A percentile compares a stretch with the other conserved stretches of the same genome.
Conservation (phyloP, 2,113 vertebrate genomes). For the Campylomormyrus numenius region DNA sequence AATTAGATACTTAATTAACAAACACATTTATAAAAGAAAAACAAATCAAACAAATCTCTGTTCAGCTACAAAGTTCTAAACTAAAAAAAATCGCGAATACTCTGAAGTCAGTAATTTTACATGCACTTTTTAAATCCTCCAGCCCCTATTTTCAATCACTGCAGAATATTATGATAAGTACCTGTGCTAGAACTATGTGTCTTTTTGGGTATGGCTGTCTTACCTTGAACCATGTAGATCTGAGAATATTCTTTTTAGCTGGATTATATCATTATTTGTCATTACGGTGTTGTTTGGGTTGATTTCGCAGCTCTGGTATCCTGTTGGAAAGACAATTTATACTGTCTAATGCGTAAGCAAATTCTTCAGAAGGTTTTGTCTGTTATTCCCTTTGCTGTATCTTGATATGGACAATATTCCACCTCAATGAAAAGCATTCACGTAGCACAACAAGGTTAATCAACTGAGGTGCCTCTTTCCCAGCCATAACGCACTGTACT, state of each 20-base stretch:
- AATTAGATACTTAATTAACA: constrained; percentile 33
- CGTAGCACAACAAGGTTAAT: not conserved
- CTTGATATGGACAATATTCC: not conserved
- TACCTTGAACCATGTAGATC: not conserved
- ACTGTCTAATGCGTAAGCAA: not conserved
- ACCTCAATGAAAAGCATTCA: not conserved
- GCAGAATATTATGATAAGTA: not conserved
- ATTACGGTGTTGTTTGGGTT: not conserved
- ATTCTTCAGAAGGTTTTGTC: not conserved
- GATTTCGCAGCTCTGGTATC: not conserved
- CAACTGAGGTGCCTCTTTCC: not conserved
- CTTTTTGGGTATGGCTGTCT: not conserved
- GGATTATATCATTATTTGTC: not conserved
- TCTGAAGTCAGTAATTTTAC: not conserved
- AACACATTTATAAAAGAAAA: constrained; percentile 35
- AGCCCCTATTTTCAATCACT: not conserved
- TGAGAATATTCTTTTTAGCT: not conserved
- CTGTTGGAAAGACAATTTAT: not conserved
- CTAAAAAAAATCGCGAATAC: not conserved
- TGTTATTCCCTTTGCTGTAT: not conserved
- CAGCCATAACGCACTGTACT: not conserved
- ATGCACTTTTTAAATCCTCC: not conserved
- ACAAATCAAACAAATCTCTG: constrained; percentile 19
- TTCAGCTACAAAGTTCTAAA: not conserved
- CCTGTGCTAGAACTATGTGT: not conserved